Evolutionary conservation across 2,797 vertebrate species (phyloP), one percentile per base, ranked within the genome.

Genomic region (Rachycentron canadum): DNA sequence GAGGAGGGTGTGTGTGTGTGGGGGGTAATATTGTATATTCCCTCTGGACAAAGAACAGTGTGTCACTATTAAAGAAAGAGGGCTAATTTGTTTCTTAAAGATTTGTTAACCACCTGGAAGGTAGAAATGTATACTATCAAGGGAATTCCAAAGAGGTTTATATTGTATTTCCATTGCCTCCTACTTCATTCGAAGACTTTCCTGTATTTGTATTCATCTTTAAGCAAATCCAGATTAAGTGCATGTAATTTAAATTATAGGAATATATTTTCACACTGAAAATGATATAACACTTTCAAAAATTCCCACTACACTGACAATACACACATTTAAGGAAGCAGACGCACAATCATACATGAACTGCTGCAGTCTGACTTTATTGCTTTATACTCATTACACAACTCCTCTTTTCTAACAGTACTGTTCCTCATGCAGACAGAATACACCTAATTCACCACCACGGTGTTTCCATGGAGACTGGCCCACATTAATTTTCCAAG

Each of bases 401-500:
- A 83, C 69, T 85, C 69, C 59, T 60, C 64, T 67, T 58, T 62
- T 67, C 69, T 52, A 81, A 85, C 76, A 19, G 76, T 66, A 32
- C 86, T 79, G 69, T 84, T 91, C 79, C 82, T 84, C 85, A 91
- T 91, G 85, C 89, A 90, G 90, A 90, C 89, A 88, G 85, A 90
- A 91, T 84, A 89, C 92, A 91, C 91, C 89, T 92, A 89, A 92
- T 93, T 93, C 89, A 76, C 88, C 83, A 47, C 85, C 79, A 79
- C 73, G 25, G 86, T 89, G 93, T 95, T 94, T 92, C 94, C 94
- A 95, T 95, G 93, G 91, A 74, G 88, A 95, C 93, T 72, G 82
- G 90, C 86, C 80, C 69, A 81, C 86, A 91, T 93, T 92, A 52
- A 91, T 92, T 93, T 89, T 88, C 83, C 88, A 92, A 94, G 92